Base-by-base conservation (phyloP, 2,888 invertebrate genomes). In the Cataglyphis altisquamis region DNA sequence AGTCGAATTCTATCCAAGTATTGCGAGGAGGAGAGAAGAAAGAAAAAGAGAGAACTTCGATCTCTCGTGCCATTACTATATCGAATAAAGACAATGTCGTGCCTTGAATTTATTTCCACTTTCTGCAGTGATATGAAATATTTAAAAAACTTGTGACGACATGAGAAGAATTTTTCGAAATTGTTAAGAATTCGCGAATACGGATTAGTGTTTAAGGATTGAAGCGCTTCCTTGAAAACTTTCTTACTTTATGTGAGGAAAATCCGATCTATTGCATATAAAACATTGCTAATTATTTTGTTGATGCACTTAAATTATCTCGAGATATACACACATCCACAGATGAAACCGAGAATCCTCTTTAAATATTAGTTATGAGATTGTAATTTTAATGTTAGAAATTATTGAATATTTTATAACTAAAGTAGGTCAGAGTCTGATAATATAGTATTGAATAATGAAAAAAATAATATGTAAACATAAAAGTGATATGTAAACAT, bases 31-130 rank as follows among this genome's bases (percentile, higher is more conserved):
- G 6, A 36, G 4, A 36, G 36, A 6, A 6, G 36, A 36, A 5
- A 32, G 36, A 36, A 6, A 36, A 36, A 36, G 36, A 36, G 6
- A 36, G 21, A n/a, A 55, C 57, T 63, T 36, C 1, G 45, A 18
- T 80, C 10, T 52, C 48, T 41, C 41, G 32, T 41, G 64, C 36
- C 52, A 62, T 82, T 55, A 67, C 63, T 10, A 25, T 55, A 39
- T 77, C 60, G 73, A 82, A 84, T 81, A 39, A 78, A 82, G 74
- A 78, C 63, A 48, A 55, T 52, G 57, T 70, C 84, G 70, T 83
- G 74, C 45, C 15, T 48, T 32, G 66, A 74, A 86, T 85, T 85
- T 70, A 82, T 80, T 75, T 63, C 1, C 5, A 10, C 39, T 75
- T 66, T 52, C 57, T 68, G 52, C 62, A 39, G 29, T 45, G 25